phyloP scores from a whole-genome alignment of 2,113 vertebrate species.

The Callocephalon fimbriatum region DNA sequence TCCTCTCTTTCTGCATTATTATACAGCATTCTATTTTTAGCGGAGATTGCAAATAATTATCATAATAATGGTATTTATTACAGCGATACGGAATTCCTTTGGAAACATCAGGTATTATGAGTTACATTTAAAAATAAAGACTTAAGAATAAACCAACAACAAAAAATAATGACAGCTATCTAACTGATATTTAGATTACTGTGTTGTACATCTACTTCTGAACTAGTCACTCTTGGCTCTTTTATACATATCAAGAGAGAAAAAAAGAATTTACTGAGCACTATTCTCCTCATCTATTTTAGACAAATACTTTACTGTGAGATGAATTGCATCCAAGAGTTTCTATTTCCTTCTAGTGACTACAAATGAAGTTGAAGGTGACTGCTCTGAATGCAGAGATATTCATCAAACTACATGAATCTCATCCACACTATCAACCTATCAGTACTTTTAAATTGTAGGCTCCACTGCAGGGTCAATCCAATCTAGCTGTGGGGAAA shows the following conservation, averaged over 20 bases:
- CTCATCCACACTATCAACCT: background rate
- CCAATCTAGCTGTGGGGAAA: background rate
- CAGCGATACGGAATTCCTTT: background rate
- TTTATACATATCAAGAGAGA: background rate
- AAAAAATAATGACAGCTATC: background rate
- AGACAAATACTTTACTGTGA: background rate
- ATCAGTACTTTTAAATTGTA: background rate
- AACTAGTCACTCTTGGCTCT: background rate
- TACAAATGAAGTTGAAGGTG: background rate
- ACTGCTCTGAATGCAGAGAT: background rate
- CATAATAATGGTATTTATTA: conserved; percentile 55
- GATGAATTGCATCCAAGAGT: background rate
- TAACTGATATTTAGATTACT: background rate
- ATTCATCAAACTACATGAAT: background rate
- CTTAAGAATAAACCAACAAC: background rate
- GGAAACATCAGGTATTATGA: conserved; percentile 22
- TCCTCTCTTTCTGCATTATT: background rate
- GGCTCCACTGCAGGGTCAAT: background rate
- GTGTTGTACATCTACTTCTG: background rate
- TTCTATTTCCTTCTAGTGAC: background rate
- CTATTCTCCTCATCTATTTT: background rate
- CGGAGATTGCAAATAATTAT: conserved; percentile 42
- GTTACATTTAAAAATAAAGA: conserved; percentile 20
- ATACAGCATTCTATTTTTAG: background rate
- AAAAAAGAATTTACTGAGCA: background rate